These are phyloP conservation scores for Reinhardtius hippoglossoides DNA, from an alignment of 2,113 vertebrate genomes.

Conservation along the genomic window DNA sequence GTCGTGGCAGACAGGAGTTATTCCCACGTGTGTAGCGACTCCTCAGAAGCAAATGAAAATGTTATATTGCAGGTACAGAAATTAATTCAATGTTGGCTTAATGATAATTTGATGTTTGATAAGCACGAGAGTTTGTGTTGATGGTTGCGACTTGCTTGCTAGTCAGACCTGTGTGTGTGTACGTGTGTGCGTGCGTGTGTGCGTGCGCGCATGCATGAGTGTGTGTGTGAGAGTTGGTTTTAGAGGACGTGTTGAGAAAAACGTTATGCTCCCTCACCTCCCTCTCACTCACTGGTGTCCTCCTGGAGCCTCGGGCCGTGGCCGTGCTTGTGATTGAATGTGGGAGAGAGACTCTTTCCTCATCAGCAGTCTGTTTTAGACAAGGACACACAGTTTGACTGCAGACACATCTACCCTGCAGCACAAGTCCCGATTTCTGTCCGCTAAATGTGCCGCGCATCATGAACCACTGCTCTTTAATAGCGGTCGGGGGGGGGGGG, in stretches of 20 bases:
- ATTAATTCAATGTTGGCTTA: not conserved
- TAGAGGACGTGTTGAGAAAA: conserved; percentile 50
- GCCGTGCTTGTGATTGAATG: conserved; percentile 69
- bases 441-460: conserved; percentile 59
- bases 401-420: conserved; percentile 67
- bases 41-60: conserved; percentile 23
- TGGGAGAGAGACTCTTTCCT: conserved; percentile 65
- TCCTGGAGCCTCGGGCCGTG: conserved; percentile 48
- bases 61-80: conserved; percentile 2
- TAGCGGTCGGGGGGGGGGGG: not conserved
- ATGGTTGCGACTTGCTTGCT: conserved; percentile 7
- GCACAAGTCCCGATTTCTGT: conserved; percentile 61
- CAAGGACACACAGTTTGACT: conserved; percentile 75
- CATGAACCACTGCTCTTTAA: conserved; percentile 46
- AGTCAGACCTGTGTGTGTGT: conserved; percentile 6
- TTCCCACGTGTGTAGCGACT: conserved; percentile 34
- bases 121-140: not conserved
- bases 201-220: not conserved
- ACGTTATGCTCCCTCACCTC: conserved; percentile 38
- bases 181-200: not conserved
- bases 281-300: conserved; percentile 50
- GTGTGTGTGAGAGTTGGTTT: conserved; percentile 35
- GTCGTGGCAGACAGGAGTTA: conserved; percentile 23
- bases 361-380: conserved; percentile 76
- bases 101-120: not conserved